Evolutionary conservation across 2,797 vertebrate species (phyloP), one percentile per base, ranked within the genome.

Genomic region (Eurystomus glaucurus): DNA sequence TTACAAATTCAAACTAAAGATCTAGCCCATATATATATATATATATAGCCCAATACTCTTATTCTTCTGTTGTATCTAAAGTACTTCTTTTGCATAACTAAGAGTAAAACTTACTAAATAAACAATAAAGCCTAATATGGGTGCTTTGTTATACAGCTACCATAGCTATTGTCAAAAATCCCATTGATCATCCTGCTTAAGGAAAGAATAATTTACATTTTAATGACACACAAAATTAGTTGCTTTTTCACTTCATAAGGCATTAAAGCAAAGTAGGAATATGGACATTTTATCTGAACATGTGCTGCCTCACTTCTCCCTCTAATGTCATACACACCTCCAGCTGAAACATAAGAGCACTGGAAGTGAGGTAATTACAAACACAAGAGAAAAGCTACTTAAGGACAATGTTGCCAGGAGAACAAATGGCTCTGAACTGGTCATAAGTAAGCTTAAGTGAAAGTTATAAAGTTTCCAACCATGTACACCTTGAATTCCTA

Each of bases 161-260:
- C 66, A 66, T 14, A 76, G 66, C 77, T 83, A 62, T 74, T 92
- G 91, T 89, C 51, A 95, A 94, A 94, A 95, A 85, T 51, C 10
- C 4, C 35, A 65, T 71, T 85, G 92, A 95, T 89, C 25, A 58
- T 80, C n/a, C 35, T 71, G 81, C 43, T 93, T 70, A 82, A 57
- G 39, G 72, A 91, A 91, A 91, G 64, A 76, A 89, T 82, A 55
- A 89, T 91, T 93, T 92, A 70, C 43, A 70, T 91, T 95, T 95
- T 83, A 93, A 82, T 85, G 50, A 51, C 54, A 90, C 41, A 90
- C 41, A 78, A 85, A 88, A 92, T 72, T 80, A 66, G 48, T 55
- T 80, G 19, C 10, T 70, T 90, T 84, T 86, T 92, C 41, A 52
- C 29, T 91, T 78, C 69, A 48, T 51, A 84, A 74, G 45, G 14